phyloP scores from a whole-genome alignment of 2,888 invertebrate species.

The Xanthia icteritia region DNA sequence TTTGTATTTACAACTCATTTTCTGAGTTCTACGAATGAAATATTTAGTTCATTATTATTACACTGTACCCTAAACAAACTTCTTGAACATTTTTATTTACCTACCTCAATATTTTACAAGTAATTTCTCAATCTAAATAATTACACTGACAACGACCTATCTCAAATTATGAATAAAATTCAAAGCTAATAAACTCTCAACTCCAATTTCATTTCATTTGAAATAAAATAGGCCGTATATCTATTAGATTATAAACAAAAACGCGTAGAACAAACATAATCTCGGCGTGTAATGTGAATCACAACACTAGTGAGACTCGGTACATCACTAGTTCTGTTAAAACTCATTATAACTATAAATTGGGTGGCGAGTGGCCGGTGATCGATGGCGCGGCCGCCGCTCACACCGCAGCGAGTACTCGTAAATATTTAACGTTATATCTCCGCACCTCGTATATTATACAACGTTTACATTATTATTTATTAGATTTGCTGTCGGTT shows the following conservation, averaged over 20 bases:
- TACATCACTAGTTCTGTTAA: conserved; percentile 58
- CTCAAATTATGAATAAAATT: conserved; percentile 2
- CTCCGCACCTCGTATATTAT: conserved; percentile 57
- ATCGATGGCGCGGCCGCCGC: conserved; percentile 62
- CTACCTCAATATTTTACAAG: background rate
- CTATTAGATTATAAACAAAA: conserved; percentile 37
- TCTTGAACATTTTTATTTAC: conserved; percentile 2
- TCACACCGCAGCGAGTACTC: conserved; percentile 56
- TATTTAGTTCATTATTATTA: conserved; percentile 4
- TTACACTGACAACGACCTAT: background rate
- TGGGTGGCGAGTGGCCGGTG: conserved; percentile 64
- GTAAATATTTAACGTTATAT: conserved; percentile 56
- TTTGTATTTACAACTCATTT: background rate
- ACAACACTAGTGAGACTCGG: conserved; percentile 22
- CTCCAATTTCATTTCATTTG: conserved; percentile 28
- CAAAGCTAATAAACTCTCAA: conserved; percentile 10
- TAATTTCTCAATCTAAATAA: conserved; percentile 11
- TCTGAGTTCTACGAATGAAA: background rate
- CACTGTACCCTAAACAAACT: background rate
- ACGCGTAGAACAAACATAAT: conserved; percentile 19
- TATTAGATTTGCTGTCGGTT: conserved; percentile 51
- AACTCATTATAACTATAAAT: conserved; percentile 71
- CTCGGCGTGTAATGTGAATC: conserved; percentile 17
- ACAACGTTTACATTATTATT: conserved; percentile 62
- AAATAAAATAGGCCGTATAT: conserved; percentile 27